These are phyloP conservation scores for Drosophila melanogaster DNA, from an alignment of 1,140 invertebrate genomes.

Conservation along the genomic window Release_6_plus_ISO1_MT NC_004354.4:2038001-2038500, in stretches of 20 bases:
- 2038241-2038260: conserved; percentile 27
- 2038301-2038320: background rate
- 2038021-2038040: conserved; percentile 50
- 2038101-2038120: conserved; percentile 70
- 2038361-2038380: no score
- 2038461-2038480: conserved; percentile 33
- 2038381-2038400: no score
- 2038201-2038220: conserved; percentile 8
- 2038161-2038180: conserved; percentile 62
- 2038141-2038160: conserved; percentile 72
- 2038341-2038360: background rate
- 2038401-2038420: no score
- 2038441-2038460: conserved; percentile 19
- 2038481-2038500: conserved; percentile 34
- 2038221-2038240: conserved; percentile 24
- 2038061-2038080: conserved; percentile 68
- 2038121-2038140: conserved; percentile 81
- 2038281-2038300: conserved; percentile 14
- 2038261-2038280: conserved; percentile 35
- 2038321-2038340: background rate
- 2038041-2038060: conserved; percentile 76
- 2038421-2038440: no score
- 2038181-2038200: conserved; percentile 70
- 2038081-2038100: conserved; percentile 78
- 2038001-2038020: conserved; percentile 20